Evolutionary conservation across 2,113 vertebrate species (phyloP), one percentile per base, ranked within the genome.

Genomic region (Neomonachus schauinslandi): DNA sequence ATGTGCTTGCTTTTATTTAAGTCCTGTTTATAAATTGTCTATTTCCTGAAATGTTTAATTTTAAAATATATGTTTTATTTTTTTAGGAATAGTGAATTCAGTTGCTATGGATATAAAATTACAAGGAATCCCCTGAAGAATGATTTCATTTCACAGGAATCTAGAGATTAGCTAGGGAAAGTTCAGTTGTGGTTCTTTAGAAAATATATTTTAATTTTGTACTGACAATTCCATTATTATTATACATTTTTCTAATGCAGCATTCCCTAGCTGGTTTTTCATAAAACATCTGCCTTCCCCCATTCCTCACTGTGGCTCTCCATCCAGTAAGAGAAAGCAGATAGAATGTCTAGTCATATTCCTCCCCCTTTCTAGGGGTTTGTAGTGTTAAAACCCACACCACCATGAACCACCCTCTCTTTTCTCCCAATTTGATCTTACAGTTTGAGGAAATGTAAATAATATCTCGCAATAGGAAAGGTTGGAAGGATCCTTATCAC

Each of bases 81-180:
- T 93, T 97, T 90, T 84, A 95, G 39, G 33, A 96, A 69, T 94
- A 55, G 5, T 46, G 36, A 83, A 72, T 93, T 94, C 16, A 31
- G 1, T 89, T 93, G 39, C 46, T 59, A 0, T 95, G 13, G 33
- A 4, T 69, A 88, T 87, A 92, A 89, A 80, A 88, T 31, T 90
- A 65, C 2, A 93, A 91, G 51, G 26, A 85, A 71, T 46, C 26
- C 26, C 42, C 26, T 53, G 18, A 83, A 84, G 49, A 69, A 87
- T 92, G 69, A 69, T 82, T 95, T 85, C 77, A 76, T 61, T 85
- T 97, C 42, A 31, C 80, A 85, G 51, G 57, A 76, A 88, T 39
- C 39, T 81, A 57, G 26, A 84, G 61, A 69, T 94, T 46, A 79
- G 6, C 76, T 84, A 61, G 79, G 51, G 26, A 77, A 93, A 81